Evolutionary conservation across 2,888 invertebrate species (phyloP), one percentile per base, ranked within the genome.

Genomic region (Dilophus febrilis): DNA sequence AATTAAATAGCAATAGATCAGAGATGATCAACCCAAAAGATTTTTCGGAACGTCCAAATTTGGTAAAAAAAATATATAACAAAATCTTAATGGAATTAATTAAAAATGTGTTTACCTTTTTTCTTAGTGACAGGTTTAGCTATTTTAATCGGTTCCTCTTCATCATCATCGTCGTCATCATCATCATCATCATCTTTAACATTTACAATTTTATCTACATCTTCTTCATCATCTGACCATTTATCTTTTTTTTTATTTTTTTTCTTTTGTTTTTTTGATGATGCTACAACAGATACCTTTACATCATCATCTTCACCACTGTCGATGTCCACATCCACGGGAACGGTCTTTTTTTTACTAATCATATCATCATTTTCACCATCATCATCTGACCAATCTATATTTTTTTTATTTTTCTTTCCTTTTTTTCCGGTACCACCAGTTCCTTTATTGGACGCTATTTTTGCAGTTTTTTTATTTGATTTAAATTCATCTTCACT

Each of bases 371-470:
- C 61, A 43, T 60, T 29, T 56, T 45, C 43, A 22, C 67, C 66
- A 49, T 66, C 67, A 40, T 71, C 70, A 46, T 70, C 71, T 40
- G 69, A 67, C 49, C 67, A 67, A 44, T 67, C 68, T 34, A 55
- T 65, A 43, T 59, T 64, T 48, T 57, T 57, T 47, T 70, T 71
- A 12, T 67, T 67, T 57, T 70, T 70, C 36, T 58, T 60, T 1
- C 53, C 52, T 38, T 50, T 50, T 34, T 51, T 50, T 41, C 45
- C 48, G 5, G 42, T 41, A 41, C 32, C 7, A 40, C 37, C 37
- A n/a, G n/a, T n/a, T 37, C 32, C 32, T 35, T 22, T 22, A 4
- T 22, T 22, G 4, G 22, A 22, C 8, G 4, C 8, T 6, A 22
- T 22, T 6, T 6, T 22, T 6, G 22, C 4, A 42, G 30, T 40